Percentiles rank a stretch among this genome's conserved stretches.
phyloP scores from a whole-genome alignment of 2,113 vertebrate genomes.

The Notarius lentiginosus region DNA sequence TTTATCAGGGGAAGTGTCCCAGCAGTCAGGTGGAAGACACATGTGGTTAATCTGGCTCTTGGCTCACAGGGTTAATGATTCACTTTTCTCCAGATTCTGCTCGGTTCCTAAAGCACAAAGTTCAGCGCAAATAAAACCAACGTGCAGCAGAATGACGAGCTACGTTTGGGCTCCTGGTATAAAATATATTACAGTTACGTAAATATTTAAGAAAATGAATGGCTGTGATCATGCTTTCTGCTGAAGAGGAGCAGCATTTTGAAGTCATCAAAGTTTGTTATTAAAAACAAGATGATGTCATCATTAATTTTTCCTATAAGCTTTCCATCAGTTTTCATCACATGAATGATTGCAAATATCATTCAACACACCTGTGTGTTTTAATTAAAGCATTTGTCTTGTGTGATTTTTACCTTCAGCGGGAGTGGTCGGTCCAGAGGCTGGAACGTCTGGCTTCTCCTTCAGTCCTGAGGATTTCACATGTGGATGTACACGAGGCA shows the following conservation, averaged over 20 bases:
- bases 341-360: not conserved
- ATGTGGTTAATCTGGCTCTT: too few species aligned
- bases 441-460: constrained; percentile 59
- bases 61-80: not conserved
- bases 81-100: not conserved
- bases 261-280: not conserved
- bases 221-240: not conserved
- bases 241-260: not conserved
- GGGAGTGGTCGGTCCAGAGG: constrained; percentile 34
- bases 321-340: not conserved
- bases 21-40: not conserved
- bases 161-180: not conserved
- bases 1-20: not conserved
- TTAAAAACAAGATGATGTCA: not conserved
- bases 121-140: not conserved
- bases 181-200: not conserved
- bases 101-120: not conserved
- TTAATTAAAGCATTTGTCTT: not conserved
- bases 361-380: not conserved
- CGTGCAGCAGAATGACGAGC: not conserved
- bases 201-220: not conserved
- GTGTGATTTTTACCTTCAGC: constrained; percentile 63
- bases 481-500: constrained; percentile 56
- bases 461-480: constrained; percentile 68
- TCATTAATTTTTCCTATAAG: not conserved